Base-by-base conservation (phyloP, 2,888 invertebrate species). In the Bhutanitis thaidina region DNA sequence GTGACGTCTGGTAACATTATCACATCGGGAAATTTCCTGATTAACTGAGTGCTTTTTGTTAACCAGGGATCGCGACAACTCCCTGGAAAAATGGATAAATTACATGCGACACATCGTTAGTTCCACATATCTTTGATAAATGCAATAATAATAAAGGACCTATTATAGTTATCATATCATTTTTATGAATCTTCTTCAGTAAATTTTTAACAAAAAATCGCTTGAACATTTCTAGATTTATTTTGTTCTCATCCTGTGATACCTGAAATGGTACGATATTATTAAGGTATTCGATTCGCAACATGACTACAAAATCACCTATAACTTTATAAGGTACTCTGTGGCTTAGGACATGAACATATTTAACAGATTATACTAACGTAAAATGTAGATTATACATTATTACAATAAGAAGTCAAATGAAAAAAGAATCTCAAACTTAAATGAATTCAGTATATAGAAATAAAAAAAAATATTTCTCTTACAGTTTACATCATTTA, bases 61-160 rank as follows among this genome's bases (percentile, higher is more conserved):
- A 69, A 27, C 86, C 86, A 86, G 0, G 86, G 86, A 1, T 80
- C 74, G 0, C 62, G 53, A 47, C 83, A 82, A 43, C 66, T 73
- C 1, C 75, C 86, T 86, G 40, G 7, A 20, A 12, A 9, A 12
- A 38, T n/a, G n/a, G n/a, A n/a, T n/a, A n/a, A n/a, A n/a, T n/a
- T n/a, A n/a, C n/a, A n/a, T n/a, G n/a, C n/a, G n/a, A n/a, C n/a
- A 30, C 20, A 4, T 2, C 20, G 20, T 20, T 20, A 20, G 20
- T 20, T 4, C 5, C 20, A 27, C 7, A 7, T 7, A 7, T 27
- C 2, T 27, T 27, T 27, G 7, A 4, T 27, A 27, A 8, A 27
- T 8, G 27, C 7, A 8, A 8, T 20, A 27, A 8, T 27, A 1
- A 8, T 0, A 12, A 34, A 59, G 57, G 56, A 83, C 84, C 85